Evolutionary conservation across 2,888 invertebrate genomes (phyloP).

Genomic region (Aphidius colemani): DNA sequence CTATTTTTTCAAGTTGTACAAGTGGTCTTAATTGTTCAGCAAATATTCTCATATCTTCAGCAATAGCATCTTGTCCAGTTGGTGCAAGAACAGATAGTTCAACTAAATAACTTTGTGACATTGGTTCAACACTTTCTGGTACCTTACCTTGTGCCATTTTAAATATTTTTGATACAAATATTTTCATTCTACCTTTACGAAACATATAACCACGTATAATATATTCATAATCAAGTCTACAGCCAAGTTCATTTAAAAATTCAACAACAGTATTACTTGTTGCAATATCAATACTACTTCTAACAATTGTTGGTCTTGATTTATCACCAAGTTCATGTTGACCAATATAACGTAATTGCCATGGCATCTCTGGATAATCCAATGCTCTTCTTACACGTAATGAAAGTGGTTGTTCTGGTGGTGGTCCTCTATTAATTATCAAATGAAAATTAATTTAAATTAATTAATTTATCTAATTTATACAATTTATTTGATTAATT

Average conservation of each 20-base stretch:
- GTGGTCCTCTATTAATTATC: conserved; percentile 43
- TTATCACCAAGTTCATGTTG: conserved; percentile 90
- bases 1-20: conserved; percentile 90
- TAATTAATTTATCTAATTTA: too few species aligned
- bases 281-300: conserved; percentile 91
- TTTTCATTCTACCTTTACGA: conserved; percentile 95
- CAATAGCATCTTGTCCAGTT: conserved; percentile 91
- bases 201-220: conserved; percentile 93
- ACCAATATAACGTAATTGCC: conserved; percentile 90
- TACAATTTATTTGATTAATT: too few species aligned
- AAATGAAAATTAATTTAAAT: not conserved
- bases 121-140: conserved; percentile 76
- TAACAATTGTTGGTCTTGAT: conserved; percentile 84
- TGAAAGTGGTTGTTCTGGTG: conserved; percentile 66
- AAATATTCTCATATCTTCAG: conserved; percentile 93
- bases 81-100: conserved; percentile 91
- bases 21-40: conserved; percentile 92
- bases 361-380: conserved; percentile 82
- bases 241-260: conserved; percentile 90
- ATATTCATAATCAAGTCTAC: conserved; percentile 91
- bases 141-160: conserved; percentile 79
- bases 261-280: conserved; percentile 89
- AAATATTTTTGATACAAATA: conserved; percentile 92
- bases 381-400: conserved; percentile 83
- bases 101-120: conserved; percentile 91